These are phyloP conservation scores for Geophilus truncorum DNA, from an alignment of 2,888 invertebrate species.

Conservation along the genomic window DNA sequence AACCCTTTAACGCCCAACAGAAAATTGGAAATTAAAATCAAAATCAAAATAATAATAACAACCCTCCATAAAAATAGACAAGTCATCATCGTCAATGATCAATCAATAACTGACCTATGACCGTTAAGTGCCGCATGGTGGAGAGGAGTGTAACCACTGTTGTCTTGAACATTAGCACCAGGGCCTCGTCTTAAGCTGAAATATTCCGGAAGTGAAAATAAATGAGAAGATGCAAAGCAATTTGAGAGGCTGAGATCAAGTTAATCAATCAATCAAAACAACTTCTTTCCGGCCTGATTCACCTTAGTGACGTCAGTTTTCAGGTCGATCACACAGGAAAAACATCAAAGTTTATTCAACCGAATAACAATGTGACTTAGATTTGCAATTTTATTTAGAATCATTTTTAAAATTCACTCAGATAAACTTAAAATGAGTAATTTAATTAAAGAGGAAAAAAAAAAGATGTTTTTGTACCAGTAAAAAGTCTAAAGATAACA, in stretches of 20 bases:
- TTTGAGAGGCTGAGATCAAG: too few species aligned
- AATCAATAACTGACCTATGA: slow-evolving; percentile 64
- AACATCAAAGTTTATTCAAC: neutral
- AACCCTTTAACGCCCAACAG: too few species aligned
- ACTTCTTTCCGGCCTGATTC: slow-evolving; percentile 38
- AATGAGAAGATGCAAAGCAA: too few species aligned
- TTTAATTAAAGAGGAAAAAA: neutral
- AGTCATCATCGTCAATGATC: neutral
- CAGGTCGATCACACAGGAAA: slow-evolving; percentile 45
- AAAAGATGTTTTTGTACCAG: too few species aligned
- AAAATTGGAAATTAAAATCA: too few species aligned
- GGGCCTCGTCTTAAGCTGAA: slow-evolving; percentile 67
- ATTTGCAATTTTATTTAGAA: neutral
- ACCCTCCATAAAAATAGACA: neutral
- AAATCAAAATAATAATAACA: neutral
- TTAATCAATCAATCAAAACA: neutral
- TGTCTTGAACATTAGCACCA: slow-evolving; percentile 88
- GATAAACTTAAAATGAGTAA: too few species aligned
- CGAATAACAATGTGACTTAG: neutral
- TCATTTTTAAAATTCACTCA: too few species aligned
- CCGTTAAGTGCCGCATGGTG: slow-evolving; percentile 92
- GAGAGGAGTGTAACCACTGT: slow-evolving; percentile 85
- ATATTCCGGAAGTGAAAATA: too few species aligned
- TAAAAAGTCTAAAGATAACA: too few species aligned
- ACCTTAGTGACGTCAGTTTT: slow-evolving; percentile 40